phyloP scores from a whole-genome alignment of 2,797 vertebrate genomes.

The Characodon lateralis region DNA sequence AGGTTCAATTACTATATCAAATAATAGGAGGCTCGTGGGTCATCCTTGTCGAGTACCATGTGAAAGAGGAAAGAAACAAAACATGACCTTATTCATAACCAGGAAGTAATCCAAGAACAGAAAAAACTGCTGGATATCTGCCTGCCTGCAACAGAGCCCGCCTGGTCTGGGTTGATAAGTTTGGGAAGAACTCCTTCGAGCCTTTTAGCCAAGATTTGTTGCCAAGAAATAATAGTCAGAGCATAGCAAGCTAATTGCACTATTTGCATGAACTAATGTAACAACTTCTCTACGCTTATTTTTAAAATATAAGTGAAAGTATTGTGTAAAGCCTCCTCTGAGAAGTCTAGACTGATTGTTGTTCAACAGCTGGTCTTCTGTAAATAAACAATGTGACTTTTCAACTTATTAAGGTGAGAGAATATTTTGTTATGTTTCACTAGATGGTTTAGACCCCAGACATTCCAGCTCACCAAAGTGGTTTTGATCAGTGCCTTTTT shows the following conservation, averaged over 20 bases:
- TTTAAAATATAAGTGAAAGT: no score
- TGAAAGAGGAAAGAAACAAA: background rate
- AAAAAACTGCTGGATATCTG: constrained; percentile 2
- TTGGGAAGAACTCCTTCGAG: background rate
- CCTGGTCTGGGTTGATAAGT: background rate
- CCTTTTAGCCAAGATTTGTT: background rate
- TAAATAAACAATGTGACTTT: no score
- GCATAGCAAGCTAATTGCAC: background rate
- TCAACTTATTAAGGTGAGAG: no score
- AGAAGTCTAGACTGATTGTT: no score
- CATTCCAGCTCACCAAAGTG: no score
- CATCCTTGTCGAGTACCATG: background rate
- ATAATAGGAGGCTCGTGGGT: background rate
- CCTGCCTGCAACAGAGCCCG: background rate
- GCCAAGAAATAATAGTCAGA: background rate
- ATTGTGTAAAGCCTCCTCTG: no score
- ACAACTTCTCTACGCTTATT: no score
- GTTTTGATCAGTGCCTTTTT: no score
- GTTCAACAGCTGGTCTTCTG: no score
- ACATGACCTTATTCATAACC: background rate
- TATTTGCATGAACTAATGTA: background rate
- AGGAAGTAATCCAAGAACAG: background rate
- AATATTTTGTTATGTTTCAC: no score
- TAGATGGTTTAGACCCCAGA: no score
- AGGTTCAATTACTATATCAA: background rate